A percentile compares a stretch with the other conserved stretches of the same genome.
These are phyloP conservation scores for Ciconia boyciana DNA, from an alignment of 2,113 vertebrate genomes.

Conservation along the genomic window DNA sequence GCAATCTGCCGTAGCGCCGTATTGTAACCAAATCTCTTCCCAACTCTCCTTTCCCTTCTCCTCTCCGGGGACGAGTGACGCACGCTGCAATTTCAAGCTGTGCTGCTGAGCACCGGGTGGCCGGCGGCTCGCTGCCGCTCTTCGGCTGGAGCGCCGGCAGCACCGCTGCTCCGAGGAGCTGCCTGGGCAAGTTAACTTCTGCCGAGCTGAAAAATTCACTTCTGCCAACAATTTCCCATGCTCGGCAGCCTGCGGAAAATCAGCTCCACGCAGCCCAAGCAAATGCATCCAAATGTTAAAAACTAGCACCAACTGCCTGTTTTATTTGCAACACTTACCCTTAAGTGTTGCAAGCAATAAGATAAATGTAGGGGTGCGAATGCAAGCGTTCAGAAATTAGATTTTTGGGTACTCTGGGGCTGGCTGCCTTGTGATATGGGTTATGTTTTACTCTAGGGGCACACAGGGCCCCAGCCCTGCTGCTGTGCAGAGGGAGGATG, in stretches of 20 bases:
- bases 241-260: not conserved
- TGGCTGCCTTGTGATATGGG: accelerated
- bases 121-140: not conserved
- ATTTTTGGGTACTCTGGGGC: not conserved
- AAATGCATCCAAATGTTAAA: not conserved
- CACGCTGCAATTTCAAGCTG: not conserved
- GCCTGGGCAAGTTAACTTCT: not conserved
- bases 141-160: not conserved
- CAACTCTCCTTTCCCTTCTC: not conserved
- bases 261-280: not conserved
- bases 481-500: accelerated
- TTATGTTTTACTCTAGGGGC: not conserved
- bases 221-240: not conserved
- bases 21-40: accelerated
- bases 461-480: not conserved
- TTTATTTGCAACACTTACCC: not conserved
- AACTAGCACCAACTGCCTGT: not conserved
- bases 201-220: not conserved
- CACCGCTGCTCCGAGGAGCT: not conserved
- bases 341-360: not conserved
- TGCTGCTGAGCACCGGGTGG: not conserved
- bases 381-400: not conserved
- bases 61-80: not conserved
- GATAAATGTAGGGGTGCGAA: not conserved
- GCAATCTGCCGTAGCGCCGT: accelerated